Evolutionary conservation across 2,888 invertebrate species (phyloP), one percentile per base, ranked within the genome.

Genomic region (Asteroscopus sphinx): DNA sequence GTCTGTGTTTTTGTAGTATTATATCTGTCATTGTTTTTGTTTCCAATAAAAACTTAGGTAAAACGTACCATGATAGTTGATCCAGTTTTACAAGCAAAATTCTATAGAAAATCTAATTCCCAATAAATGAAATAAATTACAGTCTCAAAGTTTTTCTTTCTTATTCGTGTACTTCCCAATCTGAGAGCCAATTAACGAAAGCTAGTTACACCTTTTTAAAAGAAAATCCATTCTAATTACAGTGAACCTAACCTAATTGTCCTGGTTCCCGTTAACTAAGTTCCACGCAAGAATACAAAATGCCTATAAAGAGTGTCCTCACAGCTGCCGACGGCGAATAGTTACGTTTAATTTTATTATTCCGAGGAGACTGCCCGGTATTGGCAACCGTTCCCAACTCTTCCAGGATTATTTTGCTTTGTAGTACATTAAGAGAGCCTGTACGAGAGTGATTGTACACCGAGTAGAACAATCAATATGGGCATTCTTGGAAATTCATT

Each of bases 291-390:
- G 72, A 71, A 64, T 64, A 73, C 67, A 62, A 73, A 70, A 64
- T 51, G 61, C 36, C 54, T 59, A 51, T 59, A 68, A 63, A 68
- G 49, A 59, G 49, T 72, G 49, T 42, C 59, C 48, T 68, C 68
- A 59, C 52, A 48, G 69, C 65, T 54, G 68, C 21, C 47, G 42
- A 44, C 46, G 39, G 57, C 55, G 41, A 54, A 62, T 65, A 70
- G 73, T 68, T 68, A 60, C 62, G 45, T 68, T 76, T 73, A 75
- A 77, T 77, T 73, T 71, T 71, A 77, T 73, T 68, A 66, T 60
- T 7, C 66, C 62, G 39, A 12, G 15, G 66, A 67, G 74, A 61
- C 51, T 48, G 42, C 17, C 45, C 46, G 44, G 36, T 73, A 71
- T 76, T 76, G 68, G 68, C 68, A 65, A 61, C 48, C 7, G 39